Base-by-base conservation (phyloP, 2,113 vertebrate species). In the Scatophagus argus region DNA sequence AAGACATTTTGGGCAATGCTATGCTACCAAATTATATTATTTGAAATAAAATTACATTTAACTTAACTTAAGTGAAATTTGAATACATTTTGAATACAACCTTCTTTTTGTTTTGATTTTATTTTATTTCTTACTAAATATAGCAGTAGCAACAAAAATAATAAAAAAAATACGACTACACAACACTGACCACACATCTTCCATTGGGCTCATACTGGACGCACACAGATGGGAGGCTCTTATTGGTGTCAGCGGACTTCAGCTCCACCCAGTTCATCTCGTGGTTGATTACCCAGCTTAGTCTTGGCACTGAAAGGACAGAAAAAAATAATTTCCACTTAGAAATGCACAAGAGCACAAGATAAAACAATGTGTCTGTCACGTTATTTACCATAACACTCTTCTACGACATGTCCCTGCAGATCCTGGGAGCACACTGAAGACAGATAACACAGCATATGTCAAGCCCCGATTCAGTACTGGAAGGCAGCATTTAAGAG, bases 171-270 rank as follows among this genome's bases (percentile, higher is more conserved):
- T 39, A 34, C 6, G 10, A 58, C 17, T 60, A n/a, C 3, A 21
- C 10, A n/a, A 32, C 44, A 85, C 91, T 77, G 4, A 93, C 93
- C 93, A 65, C 44, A 56, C 93, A 94, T 1, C 0, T 59, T 41
- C 90, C 90, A 8, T 83, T 32, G 8, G 5, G 7, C 68, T 94
- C 92, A 21, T 92, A 78, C 59, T 90, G 91, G 51, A 93, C 3
- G 32, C 94, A 95, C 47, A 94, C 23, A 1, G 47, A 49, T 2
- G 56, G 49, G 7, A 8, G 11, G n/a, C 7, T 65, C 1, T 17
- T 16, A n/a, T 76, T 68, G 1, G 17, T 43, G 0, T 11, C 55
- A 4, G 17, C 68, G n/a, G 87, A 74, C 47, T 60, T 41, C 63
- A 95, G 69, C 56, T 89, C 82, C 59, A 93, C 76, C 63, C 61